These are phyloP conservation scores for Pelvicachromis taeniatus DNA, from an alignment of 2,113 vertebrate genomes.

Conservation along the genomic window DNA sequence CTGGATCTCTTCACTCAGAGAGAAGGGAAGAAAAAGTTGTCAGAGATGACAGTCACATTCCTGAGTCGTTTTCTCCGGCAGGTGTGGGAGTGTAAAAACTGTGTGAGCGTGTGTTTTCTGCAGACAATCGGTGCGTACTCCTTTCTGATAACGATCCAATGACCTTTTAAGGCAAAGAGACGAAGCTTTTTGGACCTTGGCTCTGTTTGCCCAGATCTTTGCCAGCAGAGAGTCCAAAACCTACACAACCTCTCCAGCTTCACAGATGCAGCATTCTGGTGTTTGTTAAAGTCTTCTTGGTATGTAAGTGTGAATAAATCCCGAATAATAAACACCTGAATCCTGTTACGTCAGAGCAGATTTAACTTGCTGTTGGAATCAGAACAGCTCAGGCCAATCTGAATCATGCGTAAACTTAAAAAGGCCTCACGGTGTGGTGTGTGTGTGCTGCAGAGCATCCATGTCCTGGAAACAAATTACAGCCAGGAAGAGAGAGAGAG, in stretches of 20 bases:
- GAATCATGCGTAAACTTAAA: background rate
- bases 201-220: background rate
- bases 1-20: background rate
- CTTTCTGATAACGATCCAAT: background rate
- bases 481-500: background rate
- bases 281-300: background rate
- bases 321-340: background rate
- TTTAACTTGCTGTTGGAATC: background rate
- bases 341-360: background rate
- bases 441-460: background rate
- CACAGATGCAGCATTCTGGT: background rate
- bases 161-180: background rate
- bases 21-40: background rate
- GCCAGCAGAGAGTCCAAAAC: background rate
- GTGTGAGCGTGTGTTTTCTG: background rate
- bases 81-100: background rate
- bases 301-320: background rate
- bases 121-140: background rate
- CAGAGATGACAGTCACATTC: background rate
- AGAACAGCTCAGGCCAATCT: background rate
- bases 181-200: background rate
- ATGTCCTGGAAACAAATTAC: background rate
- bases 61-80: background rate
- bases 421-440: background rate
- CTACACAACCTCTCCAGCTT: background rate